phyloP scores from a whole-genome alignment of 2,113 vertebrate genomes.

The Myocastor coypus region DNA sequence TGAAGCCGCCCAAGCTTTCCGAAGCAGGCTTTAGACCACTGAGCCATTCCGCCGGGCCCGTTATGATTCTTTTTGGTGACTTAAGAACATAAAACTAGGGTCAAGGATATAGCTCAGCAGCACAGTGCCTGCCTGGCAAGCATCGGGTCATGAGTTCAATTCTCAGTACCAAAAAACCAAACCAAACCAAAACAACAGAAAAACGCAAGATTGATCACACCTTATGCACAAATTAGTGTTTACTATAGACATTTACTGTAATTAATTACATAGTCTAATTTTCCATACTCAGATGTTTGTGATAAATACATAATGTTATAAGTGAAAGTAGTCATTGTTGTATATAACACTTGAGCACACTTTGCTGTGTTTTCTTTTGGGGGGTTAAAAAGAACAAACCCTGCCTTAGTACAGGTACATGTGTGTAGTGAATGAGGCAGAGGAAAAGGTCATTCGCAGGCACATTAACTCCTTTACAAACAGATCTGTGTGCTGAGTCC shows the following conservation, averaged over 20 bases:
- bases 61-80: not conserved
- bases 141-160: too few species aligned
- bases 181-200: too few species aligned
- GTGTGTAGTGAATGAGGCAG: not conserved
- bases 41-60: too few species aligned
- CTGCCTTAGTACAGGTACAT: not conserved
- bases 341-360: not conserved
- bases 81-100: not conserved
- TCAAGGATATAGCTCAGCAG: too few species aligned
- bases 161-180: too few species aligned
- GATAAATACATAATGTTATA: not conserved
- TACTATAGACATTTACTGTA: not conserved
- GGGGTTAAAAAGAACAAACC: not conserved
- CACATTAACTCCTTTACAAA: conserved; percentile 56
- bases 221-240: not conserved
- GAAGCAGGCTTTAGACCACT: too few species aligned
- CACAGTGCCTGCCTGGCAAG: too few species aligned
- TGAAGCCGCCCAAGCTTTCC: too few species aligned
- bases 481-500: not conserved
- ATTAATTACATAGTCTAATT: conserved; percentile 27
- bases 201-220: not conserved
- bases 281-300: conserved; percentile 10
- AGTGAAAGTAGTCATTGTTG: not conserved
- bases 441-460: not conserved
- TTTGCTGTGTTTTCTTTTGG: conserved; percentile 2